Evolutionary conservation across 2,797 vertebrate genomes (phyloP).

Genomic region (Salmo trutta): DNA sequence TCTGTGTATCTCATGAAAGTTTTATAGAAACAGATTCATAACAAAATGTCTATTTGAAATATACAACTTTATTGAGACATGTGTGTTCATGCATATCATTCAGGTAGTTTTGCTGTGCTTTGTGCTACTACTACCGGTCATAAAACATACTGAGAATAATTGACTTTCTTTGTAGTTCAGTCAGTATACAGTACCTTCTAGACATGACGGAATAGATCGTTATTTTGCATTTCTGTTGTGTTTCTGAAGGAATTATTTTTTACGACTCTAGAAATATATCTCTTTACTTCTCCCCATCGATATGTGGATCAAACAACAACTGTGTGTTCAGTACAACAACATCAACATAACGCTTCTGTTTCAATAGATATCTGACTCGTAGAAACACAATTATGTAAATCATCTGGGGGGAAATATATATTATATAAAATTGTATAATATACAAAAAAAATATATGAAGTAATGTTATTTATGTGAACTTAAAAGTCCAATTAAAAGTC

Average conservation of each 20-base stretch:
- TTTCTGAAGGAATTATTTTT: conserved; percentile 61
- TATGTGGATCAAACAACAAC: conserved; percentile 58
- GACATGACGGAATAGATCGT: conserved; percentile 64
- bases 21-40: conserved; percentile 39
- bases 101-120: conserved; percentile 66
- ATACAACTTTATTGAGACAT: conserved; percentile 29
- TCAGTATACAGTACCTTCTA: conserved; percentile 59
- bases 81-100: conserved; percentile 63
- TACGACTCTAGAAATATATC: conserved; percentile 53
- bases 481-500: conserved; percentile 80
- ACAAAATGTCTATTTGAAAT: conserved; percentile 33
- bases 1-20: conserved; percentile 46
- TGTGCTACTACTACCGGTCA: conserved; percentile 63
- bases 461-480: conserved; percentile 87
- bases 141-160: conserved; percentile 69
- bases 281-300: conserved; percentile 62
- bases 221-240: conserved; percentile 30
- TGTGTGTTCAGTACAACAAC: conserved; percentile 44
- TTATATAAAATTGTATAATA: conserved; percentile 84
- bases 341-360: conserved; percentile 68
- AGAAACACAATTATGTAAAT: conserved; percentile 78
- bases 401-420: conserved; percentile 77
- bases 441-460: conserved; percentile 80
- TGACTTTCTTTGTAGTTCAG: conserved; percentile 69
- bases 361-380: conserved; percentile 67